Base-by-base conservation (phyloP, 2,888 invertebrate genomes). In the Drosophila prolongata region DNA sequence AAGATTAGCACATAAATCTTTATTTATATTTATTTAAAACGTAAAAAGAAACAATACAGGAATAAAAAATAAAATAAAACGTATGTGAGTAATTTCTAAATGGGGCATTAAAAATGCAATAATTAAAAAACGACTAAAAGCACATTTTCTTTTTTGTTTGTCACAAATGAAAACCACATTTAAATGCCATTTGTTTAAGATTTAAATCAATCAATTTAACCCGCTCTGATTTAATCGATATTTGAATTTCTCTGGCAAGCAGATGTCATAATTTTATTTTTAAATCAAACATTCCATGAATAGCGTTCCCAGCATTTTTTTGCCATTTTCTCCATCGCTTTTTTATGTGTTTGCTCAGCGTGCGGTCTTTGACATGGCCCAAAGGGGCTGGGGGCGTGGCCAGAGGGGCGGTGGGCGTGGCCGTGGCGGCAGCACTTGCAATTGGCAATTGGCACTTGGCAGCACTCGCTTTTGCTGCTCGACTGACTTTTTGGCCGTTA, bases 401-500 rank as follows among this genome's bases (percentile, higher is more conserved):
- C 47, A 57, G 52, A 54, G 57, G 34, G 54, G 57, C 34, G 10
- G 60, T 54, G 55, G 43, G 64, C 19, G 61, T 50, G 35, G 40
- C 52, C 35, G 47, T 44, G 37, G 53, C 61, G 58, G 38, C 37
- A 42, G 42, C 70, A 49, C 46, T 49, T 35, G 64, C 65, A 72
- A 62, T 85, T 83, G 87, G 64, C 65, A 72, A 62, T 85, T 83
- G 87, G 83, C 81, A 73, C 57, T 72, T 55, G 73, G 75, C 66
- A 69, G 67, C 49, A 65, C 66, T 66, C 60, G 65, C 47, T 60
- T 47, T 67, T 64, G 47, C 73, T 65, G 79, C 54, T 75, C 62
- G 68, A 54, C 66, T 84, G 81, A 73, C 69, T 73, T 86, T 80
- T 78, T 84, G 79, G 87, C 79, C 78, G 85, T 87, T 82, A 79